Percentiles rank a stretch among this genome's conserved stretches.
These are phyloP conservation scores for Drosophila barbarae DNA, from an alignment of 2,888 invertebrate genomes.

Conservation along the genomic window DNA sequence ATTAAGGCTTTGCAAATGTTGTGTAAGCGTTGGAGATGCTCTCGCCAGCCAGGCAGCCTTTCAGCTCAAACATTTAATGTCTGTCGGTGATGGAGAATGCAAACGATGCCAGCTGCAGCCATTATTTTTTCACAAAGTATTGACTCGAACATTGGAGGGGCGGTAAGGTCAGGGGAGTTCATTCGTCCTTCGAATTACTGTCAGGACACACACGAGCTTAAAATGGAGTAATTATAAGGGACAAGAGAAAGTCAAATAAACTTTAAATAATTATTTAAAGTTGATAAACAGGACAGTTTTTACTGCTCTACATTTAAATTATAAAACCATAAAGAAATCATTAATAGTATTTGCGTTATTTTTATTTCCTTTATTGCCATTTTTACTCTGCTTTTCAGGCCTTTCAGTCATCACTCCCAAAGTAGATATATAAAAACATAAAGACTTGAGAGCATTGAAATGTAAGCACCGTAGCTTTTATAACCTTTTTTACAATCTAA, in stretches of 20 bases:
- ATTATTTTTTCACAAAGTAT: background rate
- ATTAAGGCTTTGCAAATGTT: constrained; percentile 38
- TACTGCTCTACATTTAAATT: background rate
- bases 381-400: background rate
- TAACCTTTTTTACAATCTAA: constrained; percentile 36
- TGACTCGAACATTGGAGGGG: background rate
- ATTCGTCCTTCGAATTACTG: constrained; percentile 14
- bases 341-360: background rate
- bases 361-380: background rate
- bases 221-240: background rate
- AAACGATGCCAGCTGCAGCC: constrained; percentile 32
- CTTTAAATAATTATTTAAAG: background rate
- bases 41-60: constrained; percentile 4
- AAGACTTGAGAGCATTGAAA: constrained; percentile 17
- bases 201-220: background rate
- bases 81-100: constrained; percentile 26
- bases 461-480: constrained; percentile 28
- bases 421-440: background rate
- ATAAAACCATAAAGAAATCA: background rate
- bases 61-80: constrained; percentile 33
- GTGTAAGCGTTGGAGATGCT: constrained; percentile 19
- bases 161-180: constrained; percentile 15
- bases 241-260: background rate
- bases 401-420: background rate
- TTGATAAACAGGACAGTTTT: background rate